Evolutionary conservation across 2,113 vertebrate genomes (phyloP), one percentile per base, ranked within the genome.

Genomic region (Herpetotheres cachinnans): DNA sequence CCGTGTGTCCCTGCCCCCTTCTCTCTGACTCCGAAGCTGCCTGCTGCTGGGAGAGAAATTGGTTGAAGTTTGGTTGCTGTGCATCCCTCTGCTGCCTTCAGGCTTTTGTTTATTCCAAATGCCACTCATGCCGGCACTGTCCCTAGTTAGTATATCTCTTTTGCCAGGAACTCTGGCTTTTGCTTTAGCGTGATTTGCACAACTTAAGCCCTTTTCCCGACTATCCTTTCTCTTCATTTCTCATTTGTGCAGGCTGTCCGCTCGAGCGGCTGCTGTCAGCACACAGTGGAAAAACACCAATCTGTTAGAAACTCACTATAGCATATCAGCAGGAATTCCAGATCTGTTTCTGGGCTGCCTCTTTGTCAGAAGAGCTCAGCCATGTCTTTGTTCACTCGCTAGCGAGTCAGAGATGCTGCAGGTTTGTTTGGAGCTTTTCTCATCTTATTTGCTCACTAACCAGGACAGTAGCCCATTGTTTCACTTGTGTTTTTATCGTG

Each of bases 311-410:
- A 56, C 30, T 49, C 76, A 9, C 85, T 26, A 3, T 0, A 62
- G 91, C 67, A 0, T 10, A 54, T 52, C 79, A 54, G 89, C 63
- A 36, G 89, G 89, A 82, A 90, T 92, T 70, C 55, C 82, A 44
- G 90, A 14, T 30, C 94, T 36, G 77, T 56, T 94, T 52, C 93
- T 70, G 83, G 81, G 70, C 84, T 85, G 82, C 82, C 56, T 79
- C 92, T 96, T 94, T 96, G 96, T 96, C 90, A 73, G 74, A n/a
- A 80, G 42, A 80, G 78, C 96, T 93, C 96, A 93, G 90, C 93
- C 77, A 7, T 46, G 93, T 42, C 95, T 96, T 97, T 97, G 93
- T 95, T 94, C 16, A 16, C 87, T 80, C 0, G 0, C 52, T 69
- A 46, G 54, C 9, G 4, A 86, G 66, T 40, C 74, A 14, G 82